These are phyloP conservation scores for Nemopilema nomurai DNA, from an alignment of 30 jellyfish, hydroid and myxozoan species.

Conservation along the genomic window DNA sequence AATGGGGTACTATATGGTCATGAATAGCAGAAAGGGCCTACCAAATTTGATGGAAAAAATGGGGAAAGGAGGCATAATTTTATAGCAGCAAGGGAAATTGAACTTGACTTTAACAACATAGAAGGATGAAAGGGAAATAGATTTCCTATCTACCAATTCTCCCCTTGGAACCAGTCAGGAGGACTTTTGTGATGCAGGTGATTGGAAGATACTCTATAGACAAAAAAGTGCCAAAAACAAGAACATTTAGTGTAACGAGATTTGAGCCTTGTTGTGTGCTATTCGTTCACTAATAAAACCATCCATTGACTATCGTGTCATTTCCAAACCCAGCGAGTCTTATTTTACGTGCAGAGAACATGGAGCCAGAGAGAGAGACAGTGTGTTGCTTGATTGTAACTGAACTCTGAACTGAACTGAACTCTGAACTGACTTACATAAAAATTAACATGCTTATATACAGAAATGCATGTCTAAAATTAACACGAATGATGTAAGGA, in stretches of 20 bases:
- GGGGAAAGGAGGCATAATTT: not conserved
- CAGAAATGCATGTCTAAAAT: too few relatives aligned
- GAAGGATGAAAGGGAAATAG: conserved; percentile 9
- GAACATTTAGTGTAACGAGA: not conserved
- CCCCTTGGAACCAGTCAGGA: conserved; percentile 11
- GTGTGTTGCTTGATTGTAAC: too few relatives aligned
- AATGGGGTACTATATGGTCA: conserved; percentile 33
- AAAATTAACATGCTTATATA: too few relatives aligned
- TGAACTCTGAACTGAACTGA: too few relatives aligned
- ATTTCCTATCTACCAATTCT: conserved; percentile 1
- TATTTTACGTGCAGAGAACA: too few relatives aligned
- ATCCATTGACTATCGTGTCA: too few relatives aligned
- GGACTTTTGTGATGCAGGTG: not conserved
- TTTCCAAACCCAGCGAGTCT: too few relatives aligned
- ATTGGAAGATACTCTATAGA: conserved; percentile 11
- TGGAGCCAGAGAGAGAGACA: too few relatives aligned
- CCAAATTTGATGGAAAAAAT: not conserved
- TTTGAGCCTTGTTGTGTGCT: too few relatives aligned
- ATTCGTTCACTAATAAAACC: too few relatives aligned
- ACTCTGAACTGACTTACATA: too few relatives aligned
- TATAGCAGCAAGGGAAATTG: not conserved
- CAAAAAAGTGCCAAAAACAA: conserved; percentile 1
- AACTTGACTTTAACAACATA: conserved; percentile 10
- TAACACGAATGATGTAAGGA: too few relatives aligned
- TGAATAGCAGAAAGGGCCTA: conserved; percentile 33